Base-by-base conservation (phyloP, 2,888 invertebrate genomes). In the Barypeithes pellucidus region DNA sequence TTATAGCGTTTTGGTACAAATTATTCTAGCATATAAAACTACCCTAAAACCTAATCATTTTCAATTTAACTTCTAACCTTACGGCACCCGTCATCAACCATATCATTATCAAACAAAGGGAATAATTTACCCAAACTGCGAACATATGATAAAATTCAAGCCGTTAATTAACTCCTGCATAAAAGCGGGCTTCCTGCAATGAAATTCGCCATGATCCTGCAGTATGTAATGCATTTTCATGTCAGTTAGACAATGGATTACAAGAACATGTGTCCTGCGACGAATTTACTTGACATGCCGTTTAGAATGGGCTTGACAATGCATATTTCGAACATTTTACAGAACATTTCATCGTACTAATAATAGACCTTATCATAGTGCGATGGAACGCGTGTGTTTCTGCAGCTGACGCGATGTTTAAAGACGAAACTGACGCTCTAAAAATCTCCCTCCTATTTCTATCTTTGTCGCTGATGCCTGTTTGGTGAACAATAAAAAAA, bases 151-250 rank as follows among this genome's bases (percentile, higher is more conserved):
- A 67, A 68, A 68, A 73, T 60, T 73, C 7, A 62, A 52, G n/a
- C 67, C 52, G 52, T 47, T 68, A 73, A 73, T 73, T 73, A 60
- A 63, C 73, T 69, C 57, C 69, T 73, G 69, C 47, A 73, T 60
- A 63, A 66, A 73, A 66, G 69, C 73, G 69, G 73, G 73, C 45
- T 63, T 66, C 63, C 73, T 69, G 73, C 73, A 68, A 66, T 41
- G 73, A 68, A 63, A 67, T 73, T 63, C 39, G 73, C 67, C 52
- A 61, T 36, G 67, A 66, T 57, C 43, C 70, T 29, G 70, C 54
- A 16, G 24, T 41, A 73, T 47, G 33, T 45, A 63, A 70, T 71
- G 65, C 65, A 71, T 71, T 71, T 70, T 65, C 59, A 39, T 71
- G 70, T 65, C 65, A 65, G 63, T 29, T 39, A 67, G 66, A 66